Base-by-base conservation (phyloP, 2,113 vertebrate species). In the Poeciliopsis turrubarensis region DNA sequence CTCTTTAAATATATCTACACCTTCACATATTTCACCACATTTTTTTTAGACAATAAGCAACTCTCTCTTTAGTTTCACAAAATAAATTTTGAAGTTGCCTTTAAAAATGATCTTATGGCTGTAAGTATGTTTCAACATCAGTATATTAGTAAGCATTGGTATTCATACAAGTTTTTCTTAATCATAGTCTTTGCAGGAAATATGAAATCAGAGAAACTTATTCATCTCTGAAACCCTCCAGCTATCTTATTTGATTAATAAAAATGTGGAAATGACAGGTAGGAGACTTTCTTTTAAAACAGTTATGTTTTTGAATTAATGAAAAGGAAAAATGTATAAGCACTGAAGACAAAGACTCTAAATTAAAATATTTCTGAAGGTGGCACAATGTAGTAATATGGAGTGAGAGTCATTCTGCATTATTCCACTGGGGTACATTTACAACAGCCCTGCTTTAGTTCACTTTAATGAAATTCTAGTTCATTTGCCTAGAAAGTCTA, bases 1-100 rank as follows among this genome's bases (percentile, higher is more conserved):
- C 1, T 34, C 31, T 80, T 70, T 9, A 70, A 25, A 4, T 60
- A 22, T 37, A 51, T 81, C 74, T 61, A 51, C 25, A 3, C 30
- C 34, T 57, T 34, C 60, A 2, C 60, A 19, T 73, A 0, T 37
- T 37, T 37, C 34, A 37, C 10, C 34, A 11, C 10, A 34, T 34
- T 11, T 11, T 37, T 11, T 37, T 37, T 12, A 37, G 34, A 37
- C 34, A 57, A 69, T 66, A 51, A 41, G 34, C 32, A 63, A 34
- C 68, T 71, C 44, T 65, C 44, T 19, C 31, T n/a, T 37, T 29
- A 76, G 15, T 25, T 30, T 1, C 74, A 7, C 70, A 31, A 60
- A 57, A 70, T 13, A 11, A 29, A 44, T 54, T 26, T 19, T 37
- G 14, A 19, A 44, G 44, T 32, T 62, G 47, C 30, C 60, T 77